Conservation (phyloP, 2,888 invertebrate species). For the Agrochola lychnidis region DNA sequence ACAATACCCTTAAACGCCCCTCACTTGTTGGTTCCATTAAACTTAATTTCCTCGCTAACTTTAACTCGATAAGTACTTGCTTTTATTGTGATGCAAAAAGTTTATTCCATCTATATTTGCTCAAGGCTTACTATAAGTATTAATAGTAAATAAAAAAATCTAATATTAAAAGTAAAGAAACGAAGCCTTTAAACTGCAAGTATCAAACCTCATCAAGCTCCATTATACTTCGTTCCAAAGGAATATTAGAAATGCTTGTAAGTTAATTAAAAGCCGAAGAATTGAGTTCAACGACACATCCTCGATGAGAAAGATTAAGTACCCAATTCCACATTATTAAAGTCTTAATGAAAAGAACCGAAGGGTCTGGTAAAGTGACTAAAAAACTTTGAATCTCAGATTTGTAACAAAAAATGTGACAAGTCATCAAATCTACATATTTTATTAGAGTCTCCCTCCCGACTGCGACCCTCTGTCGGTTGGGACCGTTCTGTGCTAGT, state of each 20-base stretch:
- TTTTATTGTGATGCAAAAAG: background rate
- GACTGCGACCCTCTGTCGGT: slow-evolving; percentile 86
- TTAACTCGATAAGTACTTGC: background rate
- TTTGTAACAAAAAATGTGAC: slow-evolving; percentile 90
- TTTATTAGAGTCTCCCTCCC: slow-evolving; percentile 88
- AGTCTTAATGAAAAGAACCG: slow-evolving; percentile 78
- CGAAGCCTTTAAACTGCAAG: slow-evolving; percentile 29
- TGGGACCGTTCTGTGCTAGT: slow-evolving; percentile 78
- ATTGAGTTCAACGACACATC: slow-evolving; percentile 56
- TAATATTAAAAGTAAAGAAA: slow-evolving; percentile 17
- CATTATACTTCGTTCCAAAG: slow-evolving; percentile 42
- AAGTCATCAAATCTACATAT: slow-evolving; percentile 91
- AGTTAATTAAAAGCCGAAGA: slow-evolving; percentile 57
- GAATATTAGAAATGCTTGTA: slow-evolving; percentile 55
- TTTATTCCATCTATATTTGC: background rate
- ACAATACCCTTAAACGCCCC: too few species aligned
- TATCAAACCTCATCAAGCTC: slow-evolving; percentile 27
- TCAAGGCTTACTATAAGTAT: too few species aligned
- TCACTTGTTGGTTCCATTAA: background rate
- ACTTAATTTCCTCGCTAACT: background rate
- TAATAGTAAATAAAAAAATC: background rate
- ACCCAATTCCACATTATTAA: slow-evolving; percentile 74
- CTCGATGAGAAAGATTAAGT: slow-evolving; percentile 61
- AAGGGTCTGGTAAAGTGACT: slow-evolving; percentile 79
- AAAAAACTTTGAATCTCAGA: slow-evolving; percentile 89